A percentile compares a stretch with the other conserved stretches of the same genome.
Conservation (phyloP, 2,797 vertebrate species). For the Platalea minor region DNA sequence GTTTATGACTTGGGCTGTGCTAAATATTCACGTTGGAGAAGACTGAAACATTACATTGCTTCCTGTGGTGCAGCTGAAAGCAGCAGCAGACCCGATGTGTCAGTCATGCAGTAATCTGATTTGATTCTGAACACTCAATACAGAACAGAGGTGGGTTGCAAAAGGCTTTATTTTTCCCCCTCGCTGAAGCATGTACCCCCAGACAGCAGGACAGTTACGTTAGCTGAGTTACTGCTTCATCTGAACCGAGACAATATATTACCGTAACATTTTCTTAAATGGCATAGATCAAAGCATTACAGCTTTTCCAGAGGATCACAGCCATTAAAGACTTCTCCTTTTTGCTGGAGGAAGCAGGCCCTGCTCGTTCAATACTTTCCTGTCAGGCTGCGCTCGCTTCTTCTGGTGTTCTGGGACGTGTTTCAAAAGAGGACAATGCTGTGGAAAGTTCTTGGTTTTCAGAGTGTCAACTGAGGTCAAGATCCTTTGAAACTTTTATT, state of each 20-base stretch:
- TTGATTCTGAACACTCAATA: not conserved
- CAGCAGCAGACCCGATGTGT: not conserved
- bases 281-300: not conserved
- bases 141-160: not conserved
- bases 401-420: conserved; percentile 17
- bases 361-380: conserved; percentile 23
- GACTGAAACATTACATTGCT: not conserved
- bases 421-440: conserved; percentile 48
- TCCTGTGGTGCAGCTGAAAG: not conserved
- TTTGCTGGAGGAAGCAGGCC: conserved; percentile 15
- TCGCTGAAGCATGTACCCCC: fast-evolving
- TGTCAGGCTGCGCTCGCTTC: not conserved
- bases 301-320: conserved; percentile 6
- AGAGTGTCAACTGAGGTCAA: conserved; percentile 22
- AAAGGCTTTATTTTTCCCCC: not conserved
- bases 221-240: not conserved
- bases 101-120: not conserved
- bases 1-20: not conserved
- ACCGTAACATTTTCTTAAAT: not conserved
- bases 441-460: conserved; percentile 41
- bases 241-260: not conserved
- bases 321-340: conserved; percentile 15
- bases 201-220: fast-evolving
- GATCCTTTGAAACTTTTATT: conserved; percentile 15
- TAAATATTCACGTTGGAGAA: not conserved